Base-by-base conservation (phyloP, 2,797 vertebrate species). In the Chaetodon trifasciatus region DNA sequence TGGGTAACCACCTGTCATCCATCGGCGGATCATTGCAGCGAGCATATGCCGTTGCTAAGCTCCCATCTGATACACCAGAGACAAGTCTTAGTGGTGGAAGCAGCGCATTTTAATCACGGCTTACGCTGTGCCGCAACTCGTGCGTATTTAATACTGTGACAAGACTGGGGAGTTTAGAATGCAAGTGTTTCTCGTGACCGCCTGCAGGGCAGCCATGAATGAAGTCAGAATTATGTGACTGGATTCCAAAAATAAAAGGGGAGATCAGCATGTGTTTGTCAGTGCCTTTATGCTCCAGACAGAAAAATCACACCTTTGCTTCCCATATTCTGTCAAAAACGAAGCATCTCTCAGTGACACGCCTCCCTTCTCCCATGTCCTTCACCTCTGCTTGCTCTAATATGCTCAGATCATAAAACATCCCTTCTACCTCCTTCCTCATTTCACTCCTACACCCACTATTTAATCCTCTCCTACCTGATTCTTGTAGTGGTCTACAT, bases 1-100 rank as follows among this genome's bases (percentile, higher is more conserved):
- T 74, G 79, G 65, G 86, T 82, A 91, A 88, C 91, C 93, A 95
- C 93, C 93, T 94, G 94, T 91, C 89, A 92, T 88, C 85, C 74
- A 78, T 88, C 64, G 74, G 60, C 24, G 67, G 82, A 85, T 92
- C 86, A 87, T 40, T 79, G 86, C 79, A 69, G 81, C n/a, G 62
- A 92, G 88, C 93, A 93, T 92, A 94, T 93, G 93, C 83, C 53
- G 57, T 70, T 58, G 78, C 80, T 88, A 87, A 88, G 82, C 83
- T 76, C 85, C 88, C 89, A 90, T 92, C 91, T 92, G 91, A 94
- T 90, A 84, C 83, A 79, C 75, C 80, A 24, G 64, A 90, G 82
- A 85, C 80, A 64, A 19, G 86, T 85, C 79, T 89, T 83, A 79
- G 69, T 58, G 66, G 78, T 50, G 71, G 75, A 72, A 79, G 84